Conservation (phyloP, 2,113 vertebrate genomes). For the Cyprinodon tularosa region DNA sequence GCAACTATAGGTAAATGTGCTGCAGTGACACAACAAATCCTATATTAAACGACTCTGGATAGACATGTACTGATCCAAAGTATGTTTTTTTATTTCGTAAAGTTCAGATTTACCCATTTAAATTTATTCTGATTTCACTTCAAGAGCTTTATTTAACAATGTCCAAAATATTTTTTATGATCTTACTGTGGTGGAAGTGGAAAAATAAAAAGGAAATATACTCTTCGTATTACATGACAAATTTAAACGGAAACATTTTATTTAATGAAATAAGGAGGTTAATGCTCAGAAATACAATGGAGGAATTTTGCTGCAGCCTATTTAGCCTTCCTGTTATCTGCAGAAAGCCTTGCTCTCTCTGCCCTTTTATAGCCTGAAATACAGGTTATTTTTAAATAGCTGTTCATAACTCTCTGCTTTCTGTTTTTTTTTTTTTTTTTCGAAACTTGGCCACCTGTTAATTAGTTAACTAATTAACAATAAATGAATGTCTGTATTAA, state of each 20-base stretch:
- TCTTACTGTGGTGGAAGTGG: too few relatives aligned
- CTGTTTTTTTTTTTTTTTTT: neutral
- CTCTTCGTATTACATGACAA: neutral
- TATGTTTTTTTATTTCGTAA: neutral
- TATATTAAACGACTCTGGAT: neutral
- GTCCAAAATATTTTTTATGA: too few relatives aligned
- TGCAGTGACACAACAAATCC: neutral
- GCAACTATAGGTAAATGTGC: constrained; percentile 92
- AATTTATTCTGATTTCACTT: neutral
- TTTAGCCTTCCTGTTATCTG: too few relatives aligned
- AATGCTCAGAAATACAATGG: too few relatives aligned
- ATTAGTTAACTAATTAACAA: neutral
- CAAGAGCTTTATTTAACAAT: neutral
- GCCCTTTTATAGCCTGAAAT: neutral
- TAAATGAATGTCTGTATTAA: neutral
- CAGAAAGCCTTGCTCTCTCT: too few relatives aligned
- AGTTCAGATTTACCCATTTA: neutral
- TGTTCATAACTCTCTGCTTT: neutral
- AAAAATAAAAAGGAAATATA: too few relatives aligned
- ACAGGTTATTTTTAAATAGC: neutral
- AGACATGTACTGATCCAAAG: neutral
- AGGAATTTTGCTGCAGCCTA: neutral
- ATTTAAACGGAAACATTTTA: neutral
- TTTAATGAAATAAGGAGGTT: too few relatives aligned
- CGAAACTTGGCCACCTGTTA: neutral